These are phyloP conservation scores for Rhabdomys pumilio DNA, from an alignment of 2,797 vertebrate genomes.

Conservation along the genomic window DNA sequence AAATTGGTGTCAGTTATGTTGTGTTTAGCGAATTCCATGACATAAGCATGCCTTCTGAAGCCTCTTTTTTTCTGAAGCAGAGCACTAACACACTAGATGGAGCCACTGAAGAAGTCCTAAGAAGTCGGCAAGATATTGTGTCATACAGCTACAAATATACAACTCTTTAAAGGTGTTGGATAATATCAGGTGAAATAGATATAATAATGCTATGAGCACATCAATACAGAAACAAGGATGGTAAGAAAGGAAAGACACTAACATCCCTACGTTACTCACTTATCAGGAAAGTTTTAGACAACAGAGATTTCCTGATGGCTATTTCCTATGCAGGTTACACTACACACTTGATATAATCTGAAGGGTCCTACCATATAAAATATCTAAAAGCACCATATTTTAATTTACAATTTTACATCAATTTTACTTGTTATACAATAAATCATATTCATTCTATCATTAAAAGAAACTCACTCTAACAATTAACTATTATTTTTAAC, in stretches of 20 bases:
- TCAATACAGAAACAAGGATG: background rate
- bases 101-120: background rate
- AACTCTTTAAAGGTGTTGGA: background rate
- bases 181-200: background rate
- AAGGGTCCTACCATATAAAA: background rate
- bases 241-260: background rate
- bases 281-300: background rate
- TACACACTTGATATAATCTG: background rate
- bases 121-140: background rate
- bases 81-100: background rate
- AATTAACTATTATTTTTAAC: background rate
- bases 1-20: background rate
- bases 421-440: background rate
- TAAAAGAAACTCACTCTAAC: slow-evolving; percentile 4
- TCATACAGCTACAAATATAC: background rate
- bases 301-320: background rate
- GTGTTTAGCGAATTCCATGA: background rate
- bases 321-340: background rate
- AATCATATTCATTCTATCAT: background rate
- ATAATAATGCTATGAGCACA: background rate
- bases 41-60: background rate
- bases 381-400: background rate
- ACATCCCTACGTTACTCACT: background rate
- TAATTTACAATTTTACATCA: background rate
- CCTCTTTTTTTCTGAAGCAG: background rate